Base-by-base conservation (phyloP, 1,140 invertebrate genomes). In the Palaemon carinicauda region DNA sequence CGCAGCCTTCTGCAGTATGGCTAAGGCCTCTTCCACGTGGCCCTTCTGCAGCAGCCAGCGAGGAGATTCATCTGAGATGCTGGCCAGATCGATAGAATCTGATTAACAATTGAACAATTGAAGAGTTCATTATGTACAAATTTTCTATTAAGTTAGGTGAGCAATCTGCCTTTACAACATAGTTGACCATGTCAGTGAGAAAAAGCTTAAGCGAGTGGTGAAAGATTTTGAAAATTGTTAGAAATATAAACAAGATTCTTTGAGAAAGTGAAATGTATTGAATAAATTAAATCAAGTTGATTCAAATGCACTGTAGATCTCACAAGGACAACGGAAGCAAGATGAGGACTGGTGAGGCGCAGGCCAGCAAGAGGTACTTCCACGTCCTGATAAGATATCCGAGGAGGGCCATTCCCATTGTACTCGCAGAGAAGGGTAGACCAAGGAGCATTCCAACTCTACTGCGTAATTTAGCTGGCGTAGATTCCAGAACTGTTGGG, bases 401-500 rank as follows among this genome's bases (percentile, higher is more conserved):
- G 0, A 80, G 51, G 14, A 24, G 51, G 4, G 77, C 77, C 51
- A 80, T 31, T 10, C 15, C 27, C 52, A 80, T 19, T 1, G 53
- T 56, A 53, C 51, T 56, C 3, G 53, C 77, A 0, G 77, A 80
- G 77, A 80, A 80, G 24, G 77, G 77, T 53, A 80, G 29, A 1
- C 77, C 77, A 1, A 80, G 27, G 51, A 80, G 77, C 77, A 80
- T 80, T 53, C 77, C 77, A 52, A 80, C 53, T 5, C 52, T 24
- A 27, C 29, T 56, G 9, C 77, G 41, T 3, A 19, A 33, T 7
- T 54, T 53, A 15, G 52, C 29, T 15, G 77, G 53, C 0, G 52
- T 56, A 7, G 52, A 80, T n/a, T 80, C 77, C 77, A 80, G 52
- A 29, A 54, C 77, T 80, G 77, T 41, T 24, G 51, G 24, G 0